phyloP scores from a whole-genome alignment of 2,113 vertebrate species.

The Alces alces region DNA sequence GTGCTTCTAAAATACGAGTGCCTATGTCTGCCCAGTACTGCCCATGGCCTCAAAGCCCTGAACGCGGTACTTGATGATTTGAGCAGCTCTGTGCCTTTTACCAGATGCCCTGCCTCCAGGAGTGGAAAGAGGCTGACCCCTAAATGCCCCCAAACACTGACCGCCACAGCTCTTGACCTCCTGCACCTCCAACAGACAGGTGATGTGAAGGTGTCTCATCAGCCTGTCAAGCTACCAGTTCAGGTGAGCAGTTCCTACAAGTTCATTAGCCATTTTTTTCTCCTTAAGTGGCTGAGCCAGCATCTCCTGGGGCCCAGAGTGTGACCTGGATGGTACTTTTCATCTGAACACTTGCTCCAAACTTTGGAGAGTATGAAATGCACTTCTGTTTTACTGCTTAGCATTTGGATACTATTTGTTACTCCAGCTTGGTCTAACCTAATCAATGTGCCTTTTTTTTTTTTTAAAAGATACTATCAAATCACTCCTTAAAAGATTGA shows the following conservation, averaged over 20 bases:
- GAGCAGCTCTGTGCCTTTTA: background rate
- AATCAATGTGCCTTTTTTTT: background rate
- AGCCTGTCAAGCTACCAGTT: background rate
- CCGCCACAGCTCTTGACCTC: too few relatives aligned
- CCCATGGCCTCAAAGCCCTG: background rate
- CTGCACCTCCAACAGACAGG: too few relatives aligned
- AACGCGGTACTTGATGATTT: rapidly evolving
- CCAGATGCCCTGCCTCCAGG: too few relatives aligned
- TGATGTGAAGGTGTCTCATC: background rate
- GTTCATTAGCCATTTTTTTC: background rate
- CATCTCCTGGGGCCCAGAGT: background rate
- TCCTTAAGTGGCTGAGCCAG: background rate
- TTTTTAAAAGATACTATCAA: background rate
- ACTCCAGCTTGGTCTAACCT: background rate
- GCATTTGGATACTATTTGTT: background rate
- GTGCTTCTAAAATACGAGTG: background rate
- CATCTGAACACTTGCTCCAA: background rate
- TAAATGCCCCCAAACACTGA: rapidly evolving
- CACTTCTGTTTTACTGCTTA: background rate
- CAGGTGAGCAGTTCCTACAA: background rate
- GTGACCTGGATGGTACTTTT: rapidly evolving
- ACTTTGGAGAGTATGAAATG: background rate
- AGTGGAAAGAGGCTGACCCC: background rate
- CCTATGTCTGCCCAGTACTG: background rate
- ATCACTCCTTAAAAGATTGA: background rate